Evolutionary conservation across 2,888 invertebrate genomes (phyloP), one percentile per base, ranked within the genome.

Genomic region (Antitype chi): DNA sequence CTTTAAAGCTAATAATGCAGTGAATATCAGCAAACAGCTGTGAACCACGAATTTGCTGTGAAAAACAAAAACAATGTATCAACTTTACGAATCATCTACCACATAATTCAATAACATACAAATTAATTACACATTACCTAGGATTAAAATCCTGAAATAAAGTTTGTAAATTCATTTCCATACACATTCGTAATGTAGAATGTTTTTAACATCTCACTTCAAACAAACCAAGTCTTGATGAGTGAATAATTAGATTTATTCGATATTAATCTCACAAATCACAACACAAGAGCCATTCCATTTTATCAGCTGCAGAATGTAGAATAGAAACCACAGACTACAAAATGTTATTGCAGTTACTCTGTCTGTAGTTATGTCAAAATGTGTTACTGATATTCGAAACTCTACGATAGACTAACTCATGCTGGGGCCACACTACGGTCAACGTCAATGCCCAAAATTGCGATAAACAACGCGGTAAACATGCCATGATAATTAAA

Each of bases 1-100:
- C 90, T 98, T 98, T 90, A 99, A 97, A 23, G 99, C 98, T 94
- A 99, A 98, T 86, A 99, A 97, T 81, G 98, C 97, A 79, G 99
- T 98, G 95, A 99, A 99, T 88, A 98, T 97, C 93, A 99, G 97
- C 89, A 99, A 97, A 96, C 99, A 99, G 90, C 98, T 98, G 96
- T 99, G 99, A 69, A 99, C 99, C 89, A 99, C 97, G 95, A 99
- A 99, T 97, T 99, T 99, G 97, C 99, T 99, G 97, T 81, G 81
- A 78, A 98, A 97, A 90, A 90, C 97, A 90, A 91, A 91, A 90
- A 91, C 87, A 81, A 83, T 74, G 15, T 72, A 77, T 9, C 59
- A 80, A 62, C 25, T 78, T 64, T 38, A 62, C 32, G 68, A 63
- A 76, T 74, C 81, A 81, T 62, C 69, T 76, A 60, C 76, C 72